Percentiles rank a stretch among this genome's conserved stretches.
phyloP scores from a whole-genome alignment of 1,140 invertebrate genomes.

The Spodoptera litura region DNA sequence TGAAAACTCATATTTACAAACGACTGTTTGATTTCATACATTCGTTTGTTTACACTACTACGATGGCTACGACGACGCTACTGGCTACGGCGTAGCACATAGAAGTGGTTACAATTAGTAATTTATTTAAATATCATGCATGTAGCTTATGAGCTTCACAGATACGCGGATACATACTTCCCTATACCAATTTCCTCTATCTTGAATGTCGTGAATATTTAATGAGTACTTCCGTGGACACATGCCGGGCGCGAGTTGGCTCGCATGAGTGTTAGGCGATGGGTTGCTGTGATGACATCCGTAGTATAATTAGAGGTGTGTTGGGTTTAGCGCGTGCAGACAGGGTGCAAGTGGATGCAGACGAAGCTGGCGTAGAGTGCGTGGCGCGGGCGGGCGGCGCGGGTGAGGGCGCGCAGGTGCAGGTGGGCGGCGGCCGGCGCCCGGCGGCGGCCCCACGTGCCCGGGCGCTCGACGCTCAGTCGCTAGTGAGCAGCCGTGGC shows the following conservation, averaged over 20 bases:
- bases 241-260: not conserved
- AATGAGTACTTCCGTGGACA: slow-evolving; percentile 24
- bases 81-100: slow-evolving; percentile 35
- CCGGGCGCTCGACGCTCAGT: slow-evolving; percentile 71
- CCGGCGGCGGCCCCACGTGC: slow-evolving; percentile 71
- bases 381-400: slow-evolving; percentile 63
- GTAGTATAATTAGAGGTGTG: slow-evolving; percentile 40
- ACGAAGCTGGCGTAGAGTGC: slow-evolving; percentile 47
- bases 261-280: not conserved
- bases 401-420: slow-evolving; percentile 65
- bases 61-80: slow-evolving; percentile 27
- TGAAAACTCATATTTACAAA: slow-evolving; percentile 13
- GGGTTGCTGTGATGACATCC: slow-evolving; percentile 2
- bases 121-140: slow-evolving; percentile 43
- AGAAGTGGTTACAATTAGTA: slow-evolving; percentile 37
- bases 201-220: slow-evolving; percentile 42
- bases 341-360: slow-evolving; percentile 60
- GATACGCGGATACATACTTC: slow-evolving; percentile 30
- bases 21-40: slow-evolving; percentile 11
- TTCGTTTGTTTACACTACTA: slow-evolving; percentile 6
- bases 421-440: slow-evolving; percentile 78
- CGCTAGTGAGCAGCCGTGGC: slow-evolving; percentile 68
- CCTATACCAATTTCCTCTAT: slow-evolving; percentile 34
- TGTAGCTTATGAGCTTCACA: slow-evolving; percentile 28
- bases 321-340: slow-evolving; percentile 52